Base-by-base conservation (phyloP, 1,140 invertebrate genomes). In the Listronotus oregonensis region DNA sequence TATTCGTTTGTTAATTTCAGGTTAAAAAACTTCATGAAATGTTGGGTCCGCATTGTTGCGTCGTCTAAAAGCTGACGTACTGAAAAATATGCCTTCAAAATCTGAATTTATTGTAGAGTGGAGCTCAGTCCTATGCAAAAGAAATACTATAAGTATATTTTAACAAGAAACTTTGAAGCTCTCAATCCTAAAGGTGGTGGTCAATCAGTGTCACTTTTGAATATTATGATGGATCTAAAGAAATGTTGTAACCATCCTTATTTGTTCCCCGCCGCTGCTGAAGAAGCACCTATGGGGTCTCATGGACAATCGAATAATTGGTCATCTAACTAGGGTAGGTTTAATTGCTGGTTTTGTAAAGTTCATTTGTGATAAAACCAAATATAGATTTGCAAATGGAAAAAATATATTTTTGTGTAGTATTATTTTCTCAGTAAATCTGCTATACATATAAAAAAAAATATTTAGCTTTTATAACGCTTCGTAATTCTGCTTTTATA, bases 221-320 rank as follows among this genome's bases (percentile, higher is more conserved):
- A 99, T 78, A 97, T 99, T 37, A 98, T 99, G 92, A 99, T 99
- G 98, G 98, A 99, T 78, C 82, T 99, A 75, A 99, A 99, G 78
- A 99, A 99, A 77, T 99, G 97, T 78, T 99, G 97, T 78, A 99
- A 99, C 78, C 98, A 99, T 85, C 98, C 98, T 0, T 99, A 99
- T 78, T 82, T 99, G 34, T 99, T 99, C 79, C 95, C 96, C 2
- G 95, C 94, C 9, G 97, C 97, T 0, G 88, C 93, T 5, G 90
- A 95, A 80, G 95, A 97, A 81, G 95, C 94, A 1, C 93, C 95
- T 0, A 86, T 93, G 0, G 85, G 91, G 0, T 87, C 90, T 0
- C 97, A 97, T 75, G 96, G 96, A 12, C 91, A 94, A 73, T 99
- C 97, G 79, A 97, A 99, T 77, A 90, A n/a, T 92, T 0, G 89